Conservation (phyloP, 2,888 invertebrate species). For the Willowsia nigromaculata region DNA sequence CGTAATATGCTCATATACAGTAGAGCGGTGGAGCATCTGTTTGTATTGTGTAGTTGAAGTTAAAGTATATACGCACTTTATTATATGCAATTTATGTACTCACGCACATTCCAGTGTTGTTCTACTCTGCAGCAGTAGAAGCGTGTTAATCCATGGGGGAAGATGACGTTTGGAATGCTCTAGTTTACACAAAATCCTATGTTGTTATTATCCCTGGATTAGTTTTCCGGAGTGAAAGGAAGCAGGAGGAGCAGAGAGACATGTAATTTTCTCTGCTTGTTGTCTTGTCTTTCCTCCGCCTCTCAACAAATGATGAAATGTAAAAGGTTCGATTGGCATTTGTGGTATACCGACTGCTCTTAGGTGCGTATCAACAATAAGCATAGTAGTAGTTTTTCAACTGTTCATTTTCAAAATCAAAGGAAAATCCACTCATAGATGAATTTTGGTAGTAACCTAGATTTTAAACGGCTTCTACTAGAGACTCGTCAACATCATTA, state of each 20-base stretch:
- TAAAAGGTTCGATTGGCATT: neutral
- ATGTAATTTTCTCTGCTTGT: neutral
- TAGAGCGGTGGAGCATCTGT: too few relatives aligned
- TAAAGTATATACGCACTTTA: too few relatives aligned
- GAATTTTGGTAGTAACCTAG: slow-evolving; percentile 12
- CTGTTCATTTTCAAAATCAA: neutral
- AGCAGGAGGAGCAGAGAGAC: neutral
- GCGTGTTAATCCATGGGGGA: slow-evolving; percentile 41
- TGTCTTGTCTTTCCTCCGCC: neutral
- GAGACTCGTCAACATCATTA: neutral
- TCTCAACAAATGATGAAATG: neutral
- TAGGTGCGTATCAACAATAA: too few relatives aligned
- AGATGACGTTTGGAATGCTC: slow-evolving; percentile 55
- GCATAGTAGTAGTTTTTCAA: too few relatives aligned
- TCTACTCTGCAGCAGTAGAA: neutral
- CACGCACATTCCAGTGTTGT: slow-evolving; percentile 16
- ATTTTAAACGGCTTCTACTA: slow-evolving; percentile 34
- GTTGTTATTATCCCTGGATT: slow-evolving; percentile 9
- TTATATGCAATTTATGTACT: neutral
- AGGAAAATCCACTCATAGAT: neutral
- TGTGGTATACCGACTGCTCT: neutral
- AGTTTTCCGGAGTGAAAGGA: neutral
- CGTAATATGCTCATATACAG: too few relatives aligned
- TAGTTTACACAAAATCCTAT: slow-evolving; percentile 51
- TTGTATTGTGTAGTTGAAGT: too few relatives aligned